phyloP scores from a whole-genome alignment of 2,797 vertebrate species.

The Sparidentex hasta region DNA sequence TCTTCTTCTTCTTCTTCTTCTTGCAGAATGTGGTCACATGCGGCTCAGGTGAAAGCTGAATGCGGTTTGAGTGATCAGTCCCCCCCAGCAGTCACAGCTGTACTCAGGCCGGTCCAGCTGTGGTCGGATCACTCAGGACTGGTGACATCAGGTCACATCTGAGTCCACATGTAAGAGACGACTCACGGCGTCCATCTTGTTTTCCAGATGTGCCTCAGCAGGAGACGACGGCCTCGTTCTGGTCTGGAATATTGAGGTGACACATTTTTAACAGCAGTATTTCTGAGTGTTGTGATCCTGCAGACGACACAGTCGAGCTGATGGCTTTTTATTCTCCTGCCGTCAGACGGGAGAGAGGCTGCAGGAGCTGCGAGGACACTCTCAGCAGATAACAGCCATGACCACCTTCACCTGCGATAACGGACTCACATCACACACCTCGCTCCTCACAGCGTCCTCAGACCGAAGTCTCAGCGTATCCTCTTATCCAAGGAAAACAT shows the following conservation, averaged over 20 bases:
- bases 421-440: constrained; percentile 58
- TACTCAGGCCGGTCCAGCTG: no score
- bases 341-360: constrained; percentile 93
- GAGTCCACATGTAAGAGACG: background rate
- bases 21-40: no score
- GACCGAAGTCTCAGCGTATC: constrained; percentile 96
- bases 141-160: no score
- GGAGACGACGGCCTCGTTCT: constrained; percentile 94
- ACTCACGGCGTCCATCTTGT: background rate
- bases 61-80: no score
- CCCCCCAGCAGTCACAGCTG: no score
- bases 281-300: background rate
- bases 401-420: constrained; percentile 80
- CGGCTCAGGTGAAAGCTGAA: no score
- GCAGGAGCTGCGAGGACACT: constrained; percentile 91
- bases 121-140: no score
- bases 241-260: constrained; percentile 95
- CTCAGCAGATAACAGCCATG: constrained; percentile 95
- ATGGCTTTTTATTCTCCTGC: constrained; percentile 5
- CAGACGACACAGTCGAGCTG: background rate
- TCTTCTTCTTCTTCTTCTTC: no score
- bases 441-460: constrained; percentile 93
- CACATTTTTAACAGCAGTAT: constrained; percentile 23
- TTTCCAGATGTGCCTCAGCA: constrained; percentile 94
- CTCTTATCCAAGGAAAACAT: constrained; percentile 63